phyloP scores from a whole-genome alignment of 2,797 vertebrate species.

The Vespertilio murinus region DNA sequence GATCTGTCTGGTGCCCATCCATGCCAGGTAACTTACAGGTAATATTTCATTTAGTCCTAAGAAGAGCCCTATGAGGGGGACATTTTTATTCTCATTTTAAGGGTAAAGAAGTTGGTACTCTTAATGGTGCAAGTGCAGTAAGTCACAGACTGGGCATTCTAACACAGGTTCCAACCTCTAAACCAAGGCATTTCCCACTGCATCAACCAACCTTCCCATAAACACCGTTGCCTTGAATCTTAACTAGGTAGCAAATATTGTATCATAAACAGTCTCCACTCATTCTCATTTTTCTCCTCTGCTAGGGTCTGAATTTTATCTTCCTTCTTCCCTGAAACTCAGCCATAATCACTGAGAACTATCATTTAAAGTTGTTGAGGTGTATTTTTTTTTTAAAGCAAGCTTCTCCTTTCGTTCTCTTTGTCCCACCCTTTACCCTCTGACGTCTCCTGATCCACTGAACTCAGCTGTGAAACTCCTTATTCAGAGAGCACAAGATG shows the following conservation, averaged over 20 bases:
- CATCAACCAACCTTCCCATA: neutral
- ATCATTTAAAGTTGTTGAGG: neutral
- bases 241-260: neutral
- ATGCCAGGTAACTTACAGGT: neutral
- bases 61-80: neutral
- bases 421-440: neutral
- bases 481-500: neutral
- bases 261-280: neutral
- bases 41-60: neutral
- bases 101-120: neutral
- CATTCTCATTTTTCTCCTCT: neutral
- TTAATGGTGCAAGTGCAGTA: neutral
- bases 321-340: constrained; percentile 20
- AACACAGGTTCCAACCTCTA: neutral
- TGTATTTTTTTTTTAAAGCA: neutral
- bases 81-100: neutral
- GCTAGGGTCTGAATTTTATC: neutral
- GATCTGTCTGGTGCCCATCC: neutral
- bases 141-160: neutral
- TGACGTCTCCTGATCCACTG: neutral
- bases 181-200: neutral
- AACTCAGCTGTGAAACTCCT: neutral
- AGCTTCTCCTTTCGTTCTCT: neutral
- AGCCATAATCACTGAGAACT: neutral
- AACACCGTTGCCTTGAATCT: neutral